Conservation (phyloP, 2,113 vertebrate genomes). For the Urocolius indicus region DNA sequence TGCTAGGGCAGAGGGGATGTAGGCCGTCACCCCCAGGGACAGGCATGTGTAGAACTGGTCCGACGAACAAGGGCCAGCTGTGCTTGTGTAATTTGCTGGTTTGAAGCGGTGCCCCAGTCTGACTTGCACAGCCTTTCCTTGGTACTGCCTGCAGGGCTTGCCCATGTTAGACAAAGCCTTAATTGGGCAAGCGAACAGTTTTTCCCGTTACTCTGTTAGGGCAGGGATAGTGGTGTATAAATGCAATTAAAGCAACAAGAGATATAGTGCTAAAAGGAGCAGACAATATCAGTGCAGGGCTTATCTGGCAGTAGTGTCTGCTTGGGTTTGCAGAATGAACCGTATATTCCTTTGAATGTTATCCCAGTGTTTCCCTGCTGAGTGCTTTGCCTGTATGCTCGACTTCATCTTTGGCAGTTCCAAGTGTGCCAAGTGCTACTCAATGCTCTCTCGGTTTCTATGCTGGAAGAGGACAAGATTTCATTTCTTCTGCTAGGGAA, state of each 20-base stretch:
- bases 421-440: neutral
- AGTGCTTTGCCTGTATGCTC: neutral
- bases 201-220: neutral
- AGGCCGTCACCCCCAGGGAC: neutral
- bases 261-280: neutral
- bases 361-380: neutral
- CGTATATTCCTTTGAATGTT: neutral
- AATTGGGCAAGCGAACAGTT: neutral
- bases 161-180: conserved; percentile 12
- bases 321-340: neutral
- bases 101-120: conserved; percentile 31
- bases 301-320: neutral
- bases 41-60: conserved; percentile 17
- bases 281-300: neutral
- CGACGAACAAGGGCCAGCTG: neutral
- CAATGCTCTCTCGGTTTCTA: neutral
- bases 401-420: neutral
- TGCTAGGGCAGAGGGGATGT: neutral
- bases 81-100: neutral
- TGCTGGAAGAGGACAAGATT: neutral
- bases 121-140: neutral
- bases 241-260: conserved; percentile 35
- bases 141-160: conserved; percentile 39
- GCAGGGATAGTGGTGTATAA: conserved; percentile 33
- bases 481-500: neutral